phyloP scores from a whole-genome alignment of 2,797 vertebrate species.

The Chelon labrosus region DNA sequence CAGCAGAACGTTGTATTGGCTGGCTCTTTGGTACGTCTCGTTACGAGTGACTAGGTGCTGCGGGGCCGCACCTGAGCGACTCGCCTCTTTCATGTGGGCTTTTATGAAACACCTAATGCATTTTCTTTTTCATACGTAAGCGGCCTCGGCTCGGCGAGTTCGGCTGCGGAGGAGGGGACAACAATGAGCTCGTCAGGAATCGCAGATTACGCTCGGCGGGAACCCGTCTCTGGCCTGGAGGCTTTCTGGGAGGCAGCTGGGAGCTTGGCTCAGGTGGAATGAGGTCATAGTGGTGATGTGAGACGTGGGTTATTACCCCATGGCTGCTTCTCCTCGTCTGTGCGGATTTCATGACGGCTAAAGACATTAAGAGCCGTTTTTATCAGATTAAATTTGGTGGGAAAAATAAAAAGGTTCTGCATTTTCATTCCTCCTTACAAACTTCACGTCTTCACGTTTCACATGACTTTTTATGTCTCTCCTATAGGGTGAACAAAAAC shows the following conservation, averaged over 20 bases:
- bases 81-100: conserved; percentile 14
- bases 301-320: conserved; percentile 42
- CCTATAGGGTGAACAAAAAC: too few species aligned
- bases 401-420: neutral
- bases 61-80: neutral
- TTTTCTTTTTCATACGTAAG: conserved; percentile 1
- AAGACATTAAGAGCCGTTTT: conserved; percentile 17
- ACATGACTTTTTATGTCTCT: too few species aligned
- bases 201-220: conserved; percentile 66
- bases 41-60: neutral
- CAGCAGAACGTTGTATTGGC: neutral
- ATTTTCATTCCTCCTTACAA: neutral
- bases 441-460: neutral
- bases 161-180: conserved; percentile 28
- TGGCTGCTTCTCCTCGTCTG: conserved; percentile 21
- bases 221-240: conserved; percentile 59
- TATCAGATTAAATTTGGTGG: neutral
- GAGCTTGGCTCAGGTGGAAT: conserved; percentile 74
- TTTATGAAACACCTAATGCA: neutral
- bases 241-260: conserved; percentile 62
- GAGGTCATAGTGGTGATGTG: conserved; percentile 71
- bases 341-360: conserved; percentile 22
- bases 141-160: neutral
- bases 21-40: neutral
- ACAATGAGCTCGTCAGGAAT: conserved; percentile 47